phyloP scores from a whole-genome alignment of 92 coral and sea anemone genomes.

The Zoanthus sociatus region DNA sequence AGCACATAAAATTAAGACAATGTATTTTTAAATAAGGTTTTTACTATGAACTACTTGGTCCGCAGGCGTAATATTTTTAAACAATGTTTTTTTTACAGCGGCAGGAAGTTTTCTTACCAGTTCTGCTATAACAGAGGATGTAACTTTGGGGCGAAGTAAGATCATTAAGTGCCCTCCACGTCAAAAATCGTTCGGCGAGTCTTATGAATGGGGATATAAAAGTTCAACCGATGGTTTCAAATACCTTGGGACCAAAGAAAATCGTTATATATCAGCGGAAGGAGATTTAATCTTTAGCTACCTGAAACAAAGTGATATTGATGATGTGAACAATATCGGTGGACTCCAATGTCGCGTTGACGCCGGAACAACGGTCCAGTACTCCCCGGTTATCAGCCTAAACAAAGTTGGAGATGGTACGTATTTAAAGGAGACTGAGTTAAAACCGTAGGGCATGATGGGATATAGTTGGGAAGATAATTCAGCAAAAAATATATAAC shows the following conservation, averaged over 20 bases:
- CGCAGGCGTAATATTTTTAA: background rate
- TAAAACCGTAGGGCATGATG: no score
- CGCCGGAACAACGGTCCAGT: background rate
- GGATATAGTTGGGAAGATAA: no score
- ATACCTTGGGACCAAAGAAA: background rate
- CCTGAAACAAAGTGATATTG: slow-evolving; percentile 15
- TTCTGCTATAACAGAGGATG: background rate
- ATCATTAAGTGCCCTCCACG: slow-evolving; percentile 31
- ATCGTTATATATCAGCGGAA: slow-evolving; percentile 1
- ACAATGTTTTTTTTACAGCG: background rate
- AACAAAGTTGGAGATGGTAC: slow-evolving; percentile 21
- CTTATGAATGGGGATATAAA: background rate
- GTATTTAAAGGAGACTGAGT: background rate
- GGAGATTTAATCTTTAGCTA: slow-evolving; percentile 26
- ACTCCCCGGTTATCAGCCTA: background rate
- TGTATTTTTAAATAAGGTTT: no score
- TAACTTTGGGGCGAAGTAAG: slow-evolving; percentile 2
- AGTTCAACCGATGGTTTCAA: background rate
- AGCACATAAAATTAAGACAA: no score
- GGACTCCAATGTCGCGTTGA: slow-evolving; percentile 11
- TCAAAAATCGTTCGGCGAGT: background rate
- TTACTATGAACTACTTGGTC: background rate
- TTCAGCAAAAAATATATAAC: no score
- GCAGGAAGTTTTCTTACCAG: background rate
- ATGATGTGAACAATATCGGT: background rate